Conservation (phyloP, 1,140 invertebrate species). For the Lepidotrigona ventralis region DNA sequence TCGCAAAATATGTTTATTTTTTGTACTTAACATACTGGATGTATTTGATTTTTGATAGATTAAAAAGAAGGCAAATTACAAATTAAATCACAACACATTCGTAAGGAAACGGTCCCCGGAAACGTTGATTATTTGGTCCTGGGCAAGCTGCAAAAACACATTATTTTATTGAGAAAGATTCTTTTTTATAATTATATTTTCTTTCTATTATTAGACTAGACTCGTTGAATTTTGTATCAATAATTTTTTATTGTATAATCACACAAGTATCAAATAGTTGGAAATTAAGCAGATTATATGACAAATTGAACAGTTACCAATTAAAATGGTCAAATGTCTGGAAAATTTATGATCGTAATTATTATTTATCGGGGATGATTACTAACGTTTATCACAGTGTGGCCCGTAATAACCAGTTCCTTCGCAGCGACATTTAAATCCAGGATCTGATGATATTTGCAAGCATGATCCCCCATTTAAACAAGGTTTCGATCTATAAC, state of each 20-base stretch:
- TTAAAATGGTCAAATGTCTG: neutral
- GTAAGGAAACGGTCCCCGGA: conserved; percentile 82
- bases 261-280: neutral
- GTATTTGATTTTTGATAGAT: conserved; percentile 49
- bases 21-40: conserved; percentile 55
- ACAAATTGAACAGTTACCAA: neutral
- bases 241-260: too few species aligned
- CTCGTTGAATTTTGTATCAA: conserved; percentile 34
- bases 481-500: conserved; percentile 82
- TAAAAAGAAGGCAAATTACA: conserved; percentile 39
- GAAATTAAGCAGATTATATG: neutral
- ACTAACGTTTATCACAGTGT: conserved; percentile 84
- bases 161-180: conserved; percentile 51
- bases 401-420: conserved; percentile 87
- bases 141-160: conserved; percentile 81
- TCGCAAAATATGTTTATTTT: conserved; percentile 45
- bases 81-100: conserved; percentile 85
- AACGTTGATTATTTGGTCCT: conserved; percentile 71
- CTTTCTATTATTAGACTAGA: conserved; percentile 4
- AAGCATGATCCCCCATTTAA: conserved; percentile 84
- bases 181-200: conserved; percentile 29
- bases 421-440: conserved; percentile 86
- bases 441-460: conserved; percentile 84
- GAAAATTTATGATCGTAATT: conserved; percentile 14
- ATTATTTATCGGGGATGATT: conserved; percentile 19